Evolutionary conservation across 1,140 invertebrate genomes (phyloP), one percentile per base, ranked within the genome.

Genomic region (Orchestia grillus): DNA sequence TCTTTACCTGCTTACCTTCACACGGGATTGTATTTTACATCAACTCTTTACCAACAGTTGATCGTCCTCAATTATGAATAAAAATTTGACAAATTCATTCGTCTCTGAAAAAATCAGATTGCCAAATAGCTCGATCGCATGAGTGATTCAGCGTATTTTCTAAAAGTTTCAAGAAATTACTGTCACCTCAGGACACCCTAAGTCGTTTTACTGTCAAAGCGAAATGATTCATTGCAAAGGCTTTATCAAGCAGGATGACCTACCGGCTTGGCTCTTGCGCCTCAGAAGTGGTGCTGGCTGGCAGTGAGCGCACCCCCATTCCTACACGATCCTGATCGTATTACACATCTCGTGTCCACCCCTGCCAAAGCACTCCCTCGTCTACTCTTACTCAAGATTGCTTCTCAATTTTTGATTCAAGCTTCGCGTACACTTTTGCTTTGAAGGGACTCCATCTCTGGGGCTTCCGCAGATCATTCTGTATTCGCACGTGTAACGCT

Each of bases 351-450:
- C 62, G 62, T 36, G 28, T 77, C 62, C 62, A 28, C 62, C 62
- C 62, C 28, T 77, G 11, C 62, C 28, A 77, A 87, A 90, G 41
- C 43, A 90, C 88, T 90, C 88, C 88, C 88, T 42, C 23, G 88
- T 44, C 88, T 90, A 44, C 88, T 11, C 88, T 90, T 90, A 28
- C 88, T 90, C 88, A 90, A 90, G 88, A 90, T 90, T 90, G 88
- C 88, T 90, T 41, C 88, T 90, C n/a, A 90, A 90, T 42, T 77
- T 77, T 77, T 77, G 62, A 77, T 77, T 77, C 62, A 3, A 36
- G 28, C 15, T 8, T 28, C 28, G 28, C 62, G 62, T 77, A 1
- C 11, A 36, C 62, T 77, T 15, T 77, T 77, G 15, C 62, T 77
- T 15, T 28, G 28, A 15, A 77, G 3, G 62, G 62, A 77, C 28